Percentiles rank a stretch among this genome's conserved stretches.
phyloP scores from a whole-genome alignment of 2,888 invertebrate species.

The Melikaiella ostensackeni region DNA sequence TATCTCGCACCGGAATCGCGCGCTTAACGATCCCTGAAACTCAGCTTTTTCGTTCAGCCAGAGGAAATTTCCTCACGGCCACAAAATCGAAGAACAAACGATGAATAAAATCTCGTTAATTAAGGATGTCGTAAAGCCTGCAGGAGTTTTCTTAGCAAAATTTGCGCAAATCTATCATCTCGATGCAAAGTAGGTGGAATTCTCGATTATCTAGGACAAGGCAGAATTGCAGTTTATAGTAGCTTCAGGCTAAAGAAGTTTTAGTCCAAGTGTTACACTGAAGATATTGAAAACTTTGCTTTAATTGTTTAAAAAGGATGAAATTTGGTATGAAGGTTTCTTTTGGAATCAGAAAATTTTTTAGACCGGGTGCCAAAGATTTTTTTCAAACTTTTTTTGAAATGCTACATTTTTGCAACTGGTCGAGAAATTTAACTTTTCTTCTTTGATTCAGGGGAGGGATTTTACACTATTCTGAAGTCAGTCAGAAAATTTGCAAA shows the following conservation, averaged over 20 bases:
- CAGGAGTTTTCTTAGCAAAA: background rate
- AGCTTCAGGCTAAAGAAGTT: slow-evolving; percentile 6
- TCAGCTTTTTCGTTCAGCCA: background rate
- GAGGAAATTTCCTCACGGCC: slow-evolving; percentile 7
- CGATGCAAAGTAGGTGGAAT: background rate
- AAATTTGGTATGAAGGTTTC: too few relatives aligned
- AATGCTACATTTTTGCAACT: too few relatives aligned
- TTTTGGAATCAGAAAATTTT: too few relatives aligned
- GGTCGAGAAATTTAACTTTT: too few relatives aligned
- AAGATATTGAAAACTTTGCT: too few relatives aligned
- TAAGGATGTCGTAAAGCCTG: background rate
- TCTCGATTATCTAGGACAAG: background rate
- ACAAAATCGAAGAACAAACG: background rate
- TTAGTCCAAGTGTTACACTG: background rate
- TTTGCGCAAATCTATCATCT: background rate
- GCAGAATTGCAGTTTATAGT: background rate
- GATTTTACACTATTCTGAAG: too few relatives aligned
- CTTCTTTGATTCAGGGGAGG: too few relatives aligned
- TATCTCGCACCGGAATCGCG: background rate
- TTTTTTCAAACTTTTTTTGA: too few relatives aligned
- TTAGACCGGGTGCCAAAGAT: too few relatives aligned
- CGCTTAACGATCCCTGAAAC: background rate
- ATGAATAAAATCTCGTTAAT: background rate
- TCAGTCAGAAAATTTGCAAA: too few relatives aligned
- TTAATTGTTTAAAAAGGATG: too few relatives aligned